Evolutionary conservation across 2,888 invertebrate genomes (phyloP).

Genomic region (Oasisia sp.): DNA sequence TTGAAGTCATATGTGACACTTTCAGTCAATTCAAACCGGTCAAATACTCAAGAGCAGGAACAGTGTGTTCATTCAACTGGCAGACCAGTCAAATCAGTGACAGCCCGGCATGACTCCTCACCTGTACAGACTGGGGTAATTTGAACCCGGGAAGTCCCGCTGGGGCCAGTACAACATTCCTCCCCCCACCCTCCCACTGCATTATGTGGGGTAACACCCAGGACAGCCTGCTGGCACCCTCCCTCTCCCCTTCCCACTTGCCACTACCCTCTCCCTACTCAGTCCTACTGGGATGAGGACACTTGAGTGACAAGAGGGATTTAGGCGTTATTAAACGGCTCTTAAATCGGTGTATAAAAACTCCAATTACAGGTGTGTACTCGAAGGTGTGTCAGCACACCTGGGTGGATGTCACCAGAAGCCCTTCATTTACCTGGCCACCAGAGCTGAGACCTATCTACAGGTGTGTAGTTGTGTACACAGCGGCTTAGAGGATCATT

Average conservation of each 20-base stretch:
- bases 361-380: not conserved
- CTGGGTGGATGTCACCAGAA: not conserved
- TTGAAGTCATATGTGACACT: not conserved
- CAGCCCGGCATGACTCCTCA: not conserved
- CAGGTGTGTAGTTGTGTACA: not conserved
- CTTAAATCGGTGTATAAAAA: not conserved
- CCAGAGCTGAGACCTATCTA: not conserved
- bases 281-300: not conserved
- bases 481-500: not conserved
- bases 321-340: not conserved
- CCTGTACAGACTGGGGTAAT: not conserved
- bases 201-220: not conserved
- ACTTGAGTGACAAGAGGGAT: slow-evolving; percentile 17
- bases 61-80: too few species aligned
- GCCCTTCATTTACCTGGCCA: not conserved
- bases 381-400: not conserved
- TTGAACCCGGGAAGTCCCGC: not conserved
- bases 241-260: not conserved
- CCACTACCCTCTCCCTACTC: not conserved
- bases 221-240: not conserved
- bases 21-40: not conserved
- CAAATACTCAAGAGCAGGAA: not conserved
- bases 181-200: not conserved
- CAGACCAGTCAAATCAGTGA: not conserved
- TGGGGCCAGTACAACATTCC: not conserved